These are phyloP conservation scores for Epirrhoe tristata DNA, from an alignment of 2,888 invertebrate species.

Conservation along the genomic window DNA sequence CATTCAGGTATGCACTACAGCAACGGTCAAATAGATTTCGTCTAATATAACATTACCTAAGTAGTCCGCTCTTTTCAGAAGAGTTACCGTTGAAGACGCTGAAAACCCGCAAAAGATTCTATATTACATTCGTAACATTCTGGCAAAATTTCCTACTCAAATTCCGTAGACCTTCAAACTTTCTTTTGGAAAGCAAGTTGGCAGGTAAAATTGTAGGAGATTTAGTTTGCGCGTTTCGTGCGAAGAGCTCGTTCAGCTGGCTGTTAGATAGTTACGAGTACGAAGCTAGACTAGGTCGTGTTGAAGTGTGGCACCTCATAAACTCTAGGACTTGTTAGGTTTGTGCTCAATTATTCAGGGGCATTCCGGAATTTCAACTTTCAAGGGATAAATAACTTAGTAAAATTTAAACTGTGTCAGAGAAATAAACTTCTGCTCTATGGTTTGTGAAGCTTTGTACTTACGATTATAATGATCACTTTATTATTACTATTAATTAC, in stretches of 20 bases:
- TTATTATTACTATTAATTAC: too few species aligned
- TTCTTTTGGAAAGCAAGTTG: conserved; percentile 34
- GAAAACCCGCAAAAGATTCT: background rate
- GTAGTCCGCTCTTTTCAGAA: background rate
- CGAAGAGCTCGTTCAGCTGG: conserved; percentile 42
- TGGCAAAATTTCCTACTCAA: conserved; percentile 15
- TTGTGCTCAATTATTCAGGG: conserved; percentile 40
- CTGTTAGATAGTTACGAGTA: conserved; percentile 45
- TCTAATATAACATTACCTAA: background rate
- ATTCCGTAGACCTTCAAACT: conserved; percentile 28
- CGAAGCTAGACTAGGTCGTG: conserved; percentile 42
- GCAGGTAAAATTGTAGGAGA: conserved; percentile 44
- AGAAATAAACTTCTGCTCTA: conserved; percentile 7
- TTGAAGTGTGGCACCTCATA: conserved; percentile 47
- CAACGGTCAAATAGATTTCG: too few species aligned
- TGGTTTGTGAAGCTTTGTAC: background rate
- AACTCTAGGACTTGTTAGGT: conserved; percentile 43
- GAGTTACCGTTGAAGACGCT: background rate
- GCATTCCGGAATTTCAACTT: conserved; percentile 19
- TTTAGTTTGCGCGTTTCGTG: conserved; percentile 47
- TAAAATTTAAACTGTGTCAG: conserved; percentile 25
- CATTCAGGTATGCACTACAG: background rate
- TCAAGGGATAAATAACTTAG: conserved; percentile 30
- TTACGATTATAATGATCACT: too few species aligned
- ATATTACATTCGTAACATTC: background rate